Base-by-base conservation (phyloP, 2,888 invertebrate species). In the Harmothoe impar region DNA sequence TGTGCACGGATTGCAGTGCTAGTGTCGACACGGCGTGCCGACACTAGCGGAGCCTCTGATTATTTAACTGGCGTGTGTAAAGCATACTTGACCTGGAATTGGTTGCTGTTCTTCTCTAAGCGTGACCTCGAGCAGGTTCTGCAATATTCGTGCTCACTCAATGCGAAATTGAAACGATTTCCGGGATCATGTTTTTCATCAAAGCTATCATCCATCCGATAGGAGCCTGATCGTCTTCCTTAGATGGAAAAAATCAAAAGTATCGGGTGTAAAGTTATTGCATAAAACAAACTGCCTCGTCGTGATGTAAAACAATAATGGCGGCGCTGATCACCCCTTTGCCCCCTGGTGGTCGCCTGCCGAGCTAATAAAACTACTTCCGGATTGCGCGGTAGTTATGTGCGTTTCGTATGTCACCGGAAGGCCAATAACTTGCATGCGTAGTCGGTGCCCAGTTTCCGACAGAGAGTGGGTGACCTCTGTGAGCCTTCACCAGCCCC, bases 391-490 rank as follows among this genome's bases (percentile, higher is more conserved):
- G 81, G 43, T 81, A 81, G 35, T 81, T 43, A 81, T 81, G 23
- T 35, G 33, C 81, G 81, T 43, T 33, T 81, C 81, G 20, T 81
- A 81, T 81, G 43, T 81, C 81, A 81, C 81, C 81, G 81, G 81
- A 81, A 81, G 81, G 81, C 81, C 81, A 81, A 81, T 81, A 81
- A 81, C 81, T 81, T 35, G 43, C 81, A 77, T 77, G 77, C 77
- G 77, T 35, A n/a, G 81, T 17, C n/a, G 72, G 33, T 31, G 77
- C 77, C 5, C 77, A 33, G 81, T 35, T 81, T 81, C 81, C 81
- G 33, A 35, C 81, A 17, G 81, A 33, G 1, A 77, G 77, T 31
- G 77, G 25, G 23, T 23, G 43, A 62, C 25, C 77, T 31, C 17
- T 25, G 5, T 77, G 3, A 81, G 23, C 29, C 35, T 17, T 43